Base-by-base conservation (phyloP, 1,140 invertebrate species). In the Drosophila jambulina region DNA sequence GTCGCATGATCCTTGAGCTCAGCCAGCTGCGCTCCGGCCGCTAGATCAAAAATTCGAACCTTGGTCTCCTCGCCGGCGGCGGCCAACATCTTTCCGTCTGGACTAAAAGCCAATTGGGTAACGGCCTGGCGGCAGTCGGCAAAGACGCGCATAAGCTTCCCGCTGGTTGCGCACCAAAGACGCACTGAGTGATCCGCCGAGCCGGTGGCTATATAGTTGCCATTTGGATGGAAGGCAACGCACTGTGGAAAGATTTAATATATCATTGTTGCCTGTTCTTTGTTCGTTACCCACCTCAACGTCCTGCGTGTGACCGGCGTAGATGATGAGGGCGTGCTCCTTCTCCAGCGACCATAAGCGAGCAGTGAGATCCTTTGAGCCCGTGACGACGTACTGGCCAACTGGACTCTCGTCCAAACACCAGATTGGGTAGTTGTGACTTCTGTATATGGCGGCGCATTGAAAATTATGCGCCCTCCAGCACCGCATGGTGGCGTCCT, bases 341-440 rank as follows among this genome's bases (percentile, higher is more conserved):
- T 95, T 95, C 92, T 97, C 97, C 72, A 97, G 93, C n/a, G 95
- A 95, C 97, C 97, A 98, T 32, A 98, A 92, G 87, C 97, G 95
- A 4, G 96, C 97, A 40, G 97, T 98, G 80, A 94, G 94, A 91
- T 98, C 98, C 70, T 96, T 95, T 43, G 97, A 98, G 51, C 96
- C 97, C 8, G 97, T 97, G 2, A 95, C 96, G 88, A 97, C 95
- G 88, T 96, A 96, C 53, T 95, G 93, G 60, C 95, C 95, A 80
- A 95, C 95, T 70, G 95, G 95, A 92, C 96, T 96, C 21, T 96
- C 95, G 92, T 96, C 96, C 92, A 98, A 93, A 92, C 96, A 96
- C 96, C 97, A 98, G 43, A 98, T 95, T n/a, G 97, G 96, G 91
- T 97, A 96, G 80, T 95, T 96, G 91, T 98, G 97, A 42, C 97